Base-by-base conservation (phyloP, 2,797 vertebrate species). In the Spea hammondii region DNA sequence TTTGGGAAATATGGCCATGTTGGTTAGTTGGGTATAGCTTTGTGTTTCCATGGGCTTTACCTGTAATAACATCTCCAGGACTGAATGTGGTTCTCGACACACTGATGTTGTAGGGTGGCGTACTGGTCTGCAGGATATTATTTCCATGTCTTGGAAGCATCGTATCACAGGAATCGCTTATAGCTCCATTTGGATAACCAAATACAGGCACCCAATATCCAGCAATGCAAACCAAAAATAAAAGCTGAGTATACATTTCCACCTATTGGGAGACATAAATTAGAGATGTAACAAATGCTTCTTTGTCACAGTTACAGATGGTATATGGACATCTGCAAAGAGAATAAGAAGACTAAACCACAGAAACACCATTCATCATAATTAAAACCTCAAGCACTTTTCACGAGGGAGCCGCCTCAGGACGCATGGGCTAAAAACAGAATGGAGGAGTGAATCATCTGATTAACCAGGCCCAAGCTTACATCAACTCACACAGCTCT, bases 121-220 rank as follows among this genome's bases (percentile, higher is more conserved):
- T 8, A 8, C 64, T 14, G 8, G 54, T 69, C 49, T 77, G 74
- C 4, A 70, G 75, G 3, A 1, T 49, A 55, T 5, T 68, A 2
- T 5, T 54, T 9, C 74, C 74, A 55, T 82, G 79, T 55, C 3
- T 4, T 8, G 79, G 79, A 71, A 82, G 79, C 74, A 82, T 77
- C 12, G 7, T 48, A 45, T 73, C 64, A 70, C 79, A 82, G 2
- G 79, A 48, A 4, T 5, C 45, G 17, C 69, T 69, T 69, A 82
- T 73, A 7, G 5, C 4, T 64, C 79, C 79, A 64, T 0, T 68
- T 4, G 70, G 70, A 48, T 77, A 82, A 50, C 74, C 70, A 44
- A 55, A 69, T 4, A 77, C 70, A 11, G 49, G 3, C 44, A 8
- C 57, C 53, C 73, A 47, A 50, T 49, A 77, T 55, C 65, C 66